Evolutionary conservation across 2,113 vertebrate genomes (phyloP), one percentile per base, ranked within the genome.

Genomic region (Lichenostomus cassidix): DNA sequence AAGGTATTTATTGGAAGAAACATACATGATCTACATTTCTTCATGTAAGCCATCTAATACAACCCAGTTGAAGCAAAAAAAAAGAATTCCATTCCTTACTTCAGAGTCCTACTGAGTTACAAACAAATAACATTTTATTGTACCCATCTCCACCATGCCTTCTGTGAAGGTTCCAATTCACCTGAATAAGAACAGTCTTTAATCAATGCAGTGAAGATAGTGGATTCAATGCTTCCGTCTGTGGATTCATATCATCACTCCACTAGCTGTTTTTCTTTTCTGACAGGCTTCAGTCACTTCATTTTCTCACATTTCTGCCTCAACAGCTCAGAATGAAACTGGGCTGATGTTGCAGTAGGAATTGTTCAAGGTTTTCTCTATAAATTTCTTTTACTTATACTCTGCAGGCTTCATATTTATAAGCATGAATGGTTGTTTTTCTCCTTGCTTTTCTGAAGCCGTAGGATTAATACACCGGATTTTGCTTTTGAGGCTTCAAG

Each of bases 231-330:
- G 93, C 71, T 89, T 64, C 74, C 0, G 1, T 93, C 82, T 92
- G 12, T 21, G 53, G 67, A 83, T 89, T 92, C 84, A 62, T 77
- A 95, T 82, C 47, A 91, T 75, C 67, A 90, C 39, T 94, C 41
- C 73, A 31, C 62, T 94, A 87, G 50, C 73, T 95, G 78, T 87
- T 89, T 96, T 95, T 91, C 94, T 94, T 95, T 91, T 73, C 46
- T 96, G 92, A 92, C 92, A 97, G 88, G 44, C 85, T 96, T 97
- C 96, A 96, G 64, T 96, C 96, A 96, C 69, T 97, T 92, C 83
- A 96, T 95, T 97, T 97, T 97, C 95, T 94, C 85, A 89, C 65
- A 75, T 93, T 96, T 96, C 85, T 97, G 52, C 63, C 93, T 97
- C 89, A 95, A 55, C 86, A 83, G 59, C 94, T 96, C 55, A 92